Base-by-base conservation (phyloP, 2,888 invertebrate genomes). In the Torymus tubicola region DNA sequence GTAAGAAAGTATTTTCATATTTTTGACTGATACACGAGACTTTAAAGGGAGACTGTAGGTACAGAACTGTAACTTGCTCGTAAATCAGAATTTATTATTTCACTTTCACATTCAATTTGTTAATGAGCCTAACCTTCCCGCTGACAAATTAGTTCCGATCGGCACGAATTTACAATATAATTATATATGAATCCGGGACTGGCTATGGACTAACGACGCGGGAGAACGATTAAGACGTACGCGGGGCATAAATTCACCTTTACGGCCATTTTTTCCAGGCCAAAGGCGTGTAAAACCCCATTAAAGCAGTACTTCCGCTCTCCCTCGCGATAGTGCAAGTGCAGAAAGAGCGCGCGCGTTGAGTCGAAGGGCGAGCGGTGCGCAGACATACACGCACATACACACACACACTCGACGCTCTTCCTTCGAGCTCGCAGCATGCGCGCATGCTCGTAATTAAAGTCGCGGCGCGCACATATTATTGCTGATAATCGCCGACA, bases 401-500 rank as follows among this genome's bases (percentile, higher is more conserved):
- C 42, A 42, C 42, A 31, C 31, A 31, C 31, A 31, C 31, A 5
- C 31, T 42, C 8, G 5, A 0, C 42, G 42, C 8, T 42, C 42
- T 42, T 42, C 42, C 42, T 63, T 63, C 12, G 31, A 24, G 58
- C 13, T 53, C 61, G n/a, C 52, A 69, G 64, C 75, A 72, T 81
- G 69, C 65, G 79, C 63, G 65, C 69, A 58, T 75, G 81, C 69
- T 75, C 76, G 83, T 83, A 83, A 84, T 84, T 84, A 84, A 84
- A 84, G 82, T 84, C 83, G 78, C 80, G 76, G 82, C 64, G 78
- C 70, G 81, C 82, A 81, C 82, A 81, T 80, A 84, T 84, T 84
- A 84, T 82, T 81, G 83, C 81, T 75, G 84, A 84, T 84, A 84
- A 84, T 84, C 84, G 82, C 81, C 71, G 81, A 83, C 83, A 83